Conservation (phyloP, 2,888 invertebrate species). For the Amphimallon solstitiale region DNA sequence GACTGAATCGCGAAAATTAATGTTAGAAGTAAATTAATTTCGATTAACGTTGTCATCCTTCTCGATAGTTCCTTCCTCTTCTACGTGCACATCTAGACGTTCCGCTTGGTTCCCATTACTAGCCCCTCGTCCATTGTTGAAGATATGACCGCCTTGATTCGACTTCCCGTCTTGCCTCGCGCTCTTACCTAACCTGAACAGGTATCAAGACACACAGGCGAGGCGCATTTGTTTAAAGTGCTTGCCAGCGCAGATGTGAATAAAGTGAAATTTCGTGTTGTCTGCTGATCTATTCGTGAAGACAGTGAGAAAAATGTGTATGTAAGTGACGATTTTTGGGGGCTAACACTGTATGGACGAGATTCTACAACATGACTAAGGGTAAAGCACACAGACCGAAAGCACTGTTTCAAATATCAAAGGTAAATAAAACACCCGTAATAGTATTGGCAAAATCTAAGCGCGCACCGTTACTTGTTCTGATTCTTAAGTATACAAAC, state of each 20-base stretch:
- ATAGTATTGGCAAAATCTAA: background rate
- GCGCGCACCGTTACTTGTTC: constrained; percentile 22
- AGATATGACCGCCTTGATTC: constrained; percentile 37
- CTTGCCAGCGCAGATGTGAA: constrained; percentile 16
- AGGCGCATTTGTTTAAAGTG: constrained; percentile 31
- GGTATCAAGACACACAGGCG: constrained; percentile 29
- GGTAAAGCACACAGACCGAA: constrained; percentile 68
- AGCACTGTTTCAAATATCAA: constrained; percentile 79
- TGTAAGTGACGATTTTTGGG: background rate
- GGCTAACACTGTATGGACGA: background rate
- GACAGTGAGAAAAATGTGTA: constrained; percentile 15
- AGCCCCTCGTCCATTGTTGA: constrained; percentile 15
- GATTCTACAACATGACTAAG: constrained; percentile 66
- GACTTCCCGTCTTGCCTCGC: constrained; percentile 36
- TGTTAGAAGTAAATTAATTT: too few relatives aligned
- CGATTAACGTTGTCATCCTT: too few relatives aligned
- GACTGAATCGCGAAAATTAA: too few relatives aligned
- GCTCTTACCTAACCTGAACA: constrained; percentile 36
- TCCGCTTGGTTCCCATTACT: constrained; percentile 33
- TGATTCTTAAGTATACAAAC: background rate
- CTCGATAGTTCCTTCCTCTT: background rate
- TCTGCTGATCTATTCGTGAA: background rate
- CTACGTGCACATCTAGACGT: constrained; percentile 14
- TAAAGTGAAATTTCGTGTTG: constrained; percentile 1
- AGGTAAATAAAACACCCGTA: constrained; percentile 67